Conservation (phyloP, 2,113 vertebrate genomes). For the Paracanthobrama guichenoti region DNA sequence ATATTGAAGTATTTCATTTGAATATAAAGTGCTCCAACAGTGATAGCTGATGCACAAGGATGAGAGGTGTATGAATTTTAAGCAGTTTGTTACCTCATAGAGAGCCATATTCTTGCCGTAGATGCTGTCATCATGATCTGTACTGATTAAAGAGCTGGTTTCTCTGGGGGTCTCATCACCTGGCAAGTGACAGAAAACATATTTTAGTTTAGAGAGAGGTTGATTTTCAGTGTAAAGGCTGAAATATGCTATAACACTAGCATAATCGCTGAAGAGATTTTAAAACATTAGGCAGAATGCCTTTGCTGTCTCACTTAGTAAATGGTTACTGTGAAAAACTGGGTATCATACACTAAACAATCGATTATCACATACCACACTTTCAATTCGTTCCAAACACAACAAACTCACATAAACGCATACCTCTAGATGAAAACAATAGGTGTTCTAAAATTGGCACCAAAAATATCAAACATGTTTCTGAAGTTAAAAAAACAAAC, state of each 20-base stretch:
- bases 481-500: too few species aligned
- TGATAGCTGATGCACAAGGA: not conserved
- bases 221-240: not conserved
- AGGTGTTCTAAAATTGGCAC: not conserved
- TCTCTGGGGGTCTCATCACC: constrained; percentile 80
- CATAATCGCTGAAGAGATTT: too few species aligned
- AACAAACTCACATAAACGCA: not conserved
- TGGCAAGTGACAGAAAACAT: constrained; percentile 57
- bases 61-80: not conserved
- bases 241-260: not conserved
- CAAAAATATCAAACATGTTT: not conserved
- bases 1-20: not conserved
- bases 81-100: constrained; percentile 82
- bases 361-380: not conserved
- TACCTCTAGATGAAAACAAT: not conserved
- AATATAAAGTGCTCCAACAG: constrained; percentile 1
- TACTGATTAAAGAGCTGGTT: constrained; percentile 78
- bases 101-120: constrained; percentile 95
- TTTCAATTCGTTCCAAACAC: not conserved
- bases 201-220: not conserved
- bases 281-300: too few species aligned
- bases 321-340: not conserved
- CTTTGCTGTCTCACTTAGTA: not conserved
- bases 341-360: not conserved
- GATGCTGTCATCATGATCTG: constrained; percentile 74